These are phyloP conservation scores for Hipposideros larvatus DNA, from an alignment of 2,797 vertebrate genomes.

Conservation along the genomic window DNA sequence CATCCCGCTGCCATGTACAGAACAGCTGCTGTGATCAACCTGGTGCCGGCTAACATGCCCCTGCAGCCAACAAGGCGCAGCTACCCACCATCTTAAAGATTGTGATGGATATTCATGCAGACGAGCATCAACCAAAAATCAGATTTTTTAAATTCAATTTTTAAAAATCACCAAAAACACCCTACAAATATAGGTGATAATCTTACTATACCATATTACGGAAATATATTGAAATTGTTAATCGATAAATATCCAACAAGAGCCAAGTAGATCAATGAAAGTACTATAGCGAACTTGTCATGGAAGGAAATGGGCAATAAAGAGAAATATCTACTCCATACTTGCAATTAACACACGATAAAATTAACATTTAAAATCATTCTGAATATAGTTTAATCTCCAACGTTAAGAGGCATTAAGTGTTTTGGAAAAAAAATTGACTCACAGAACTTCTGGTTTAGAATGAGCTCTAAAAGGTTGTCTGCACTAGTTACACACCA, in stretches of 20 bases:
- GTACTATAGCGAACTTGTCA: neutral
- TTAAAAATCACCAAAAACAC: neutral
- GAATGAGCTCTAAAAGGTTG: neutral
- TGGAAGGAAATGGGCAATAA: neutral
- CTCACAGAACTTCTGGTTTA: neutral
- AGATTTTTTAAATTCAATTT: neutral
- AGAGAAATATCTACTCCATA: neutral
- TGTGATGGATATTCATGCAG: neutral
- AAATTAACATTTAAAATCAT: neutral
- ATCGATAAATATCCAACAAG: neutral
- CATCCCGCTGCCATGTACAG: neutral
- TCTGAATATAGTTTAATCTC: neutral
- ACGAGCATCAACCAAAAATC: neutral
- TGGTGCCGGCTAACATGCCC: neutral
- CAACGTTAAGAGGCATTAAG: neutral
- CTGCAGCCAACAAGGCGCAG: neutral
- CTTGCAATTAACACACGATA: neutral
- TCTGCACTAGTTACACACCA: neutral
- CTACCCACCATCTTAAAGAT: neutral
- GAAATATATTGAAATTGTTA: neutral
- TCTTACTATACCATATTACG: neutral
- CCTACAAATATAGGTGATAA: no score
- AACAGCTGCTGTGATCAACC: neutral
- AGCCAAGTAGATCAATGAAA: neutral
- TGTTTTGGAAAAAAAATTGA: neutral